Percentiles rank a stretch among this genome's conserved stretches.
Conservation (phyloP, 1,140 invertebrate genomes). For the Nasonia giraulti region DNA sequence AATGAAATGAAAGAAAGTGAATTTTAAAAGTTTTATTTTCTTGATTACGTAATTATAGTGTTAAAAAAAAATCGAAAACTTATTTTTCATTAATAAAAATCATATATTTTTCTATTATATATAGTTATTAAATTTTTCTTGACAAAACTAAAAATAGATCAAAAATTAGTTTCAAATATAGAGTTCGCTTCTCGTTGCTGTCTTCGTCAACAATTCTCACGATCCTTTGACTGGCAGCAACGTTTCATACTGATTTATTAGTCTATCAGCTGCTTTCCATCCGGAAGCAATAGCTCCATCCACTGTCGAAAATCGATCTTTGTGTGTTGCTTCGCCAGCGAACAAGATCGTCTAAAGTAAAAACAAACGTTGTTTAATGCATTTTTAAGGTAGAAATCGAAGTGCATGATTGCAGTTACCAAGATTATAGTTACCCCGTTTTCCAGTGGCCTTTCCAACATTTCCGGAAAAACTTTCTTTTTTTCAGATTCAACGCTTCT, state of each 20-base stretch:
- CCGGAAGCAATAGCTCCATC: conserved; percentile 86
- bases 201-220: not conserved
- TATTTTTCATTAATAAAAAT: too few relatives aligned
- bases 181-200: not conserved
- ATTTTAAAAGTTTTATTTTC: too few relatives aligned
- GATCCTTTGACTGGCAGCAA: not conserved
- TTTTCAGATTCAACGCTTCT: conserved; percentile 54
- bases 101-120: too few relatives aligned
- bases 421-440: not conserved
- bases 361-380: not conserved
- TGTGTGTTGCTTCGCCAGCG: conserved; percentile 80
- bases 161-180: not conserved
- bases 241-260: conserved; percentile 62
- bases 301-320: conserved; percentile 81
- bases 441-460: not conserved
- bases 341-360: conserved; percentile 74
- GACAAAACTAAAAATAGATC: not conserved
- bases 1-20: too few relatives aligned
- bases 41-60: too few relatives aligned
- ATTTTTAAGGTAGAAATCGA: not conserved
- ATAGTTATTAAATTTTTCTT: too few relatives aligned
- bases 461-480: not conserved
- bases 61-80: too few relatives aligned
- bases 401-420: not conserved
- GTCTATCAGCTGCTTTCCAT: conserved; percentile 82